Conservation (phyloP, 2,888 invertebrate genomes). For the Drosophila pegasa region DNA sequence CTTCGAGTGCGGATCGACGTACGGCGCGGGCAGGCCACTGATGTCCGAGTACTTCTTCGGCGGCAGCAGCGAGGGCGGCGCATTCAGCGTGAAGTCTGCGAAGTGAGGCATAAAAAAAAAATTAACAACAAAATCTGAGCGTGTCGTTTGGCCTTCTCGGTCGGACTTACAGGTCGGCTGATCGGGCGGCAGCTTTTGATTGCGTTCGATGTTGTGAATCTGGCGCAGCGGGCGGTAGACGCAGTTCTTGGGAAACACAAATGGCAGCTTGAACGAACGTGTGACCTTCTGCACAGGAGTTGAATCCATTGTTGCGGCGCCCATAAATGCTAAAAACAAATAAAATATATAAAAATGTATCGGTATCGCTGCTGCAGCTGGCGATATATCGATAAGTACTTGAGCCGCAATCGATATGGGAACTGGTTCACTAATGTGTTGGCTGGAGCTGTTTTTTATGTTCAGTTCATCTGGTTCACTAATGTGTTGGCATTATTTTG, state of each 20-base stretch:
- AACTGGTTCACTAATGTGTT: not conserved
- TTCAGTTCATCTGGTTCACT: not conserved
- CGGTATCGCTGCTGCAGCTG: conserved; percentile 8
- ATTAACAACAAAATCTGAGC: not conserved
- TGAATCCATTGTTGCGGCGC: conserved; percentile 20
- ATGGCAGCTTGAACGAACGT: conserved; percentile 51
- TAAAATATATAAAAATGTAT: not conserved
- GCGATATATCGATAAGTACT: conserved; percentile 4
- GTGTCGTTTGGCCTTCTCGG: not conserved
- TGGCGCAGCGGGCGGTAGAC: conserved; percentile 66
- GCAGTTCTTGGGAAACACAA: conserved; percentile 59
- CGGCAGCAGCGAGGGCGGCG: conserved; percentile 95
- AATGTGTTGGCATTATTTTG: not conserved
- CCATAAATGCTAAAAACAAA: not conserved
- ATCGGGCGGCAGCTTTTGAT: conserved; percentile 40
- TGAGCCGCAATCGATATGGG: not conserved
- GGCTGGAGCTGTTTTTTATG: too few species aligned
- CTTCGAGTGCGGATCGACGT: conserved; percentile 96
- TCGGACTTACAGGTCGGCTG: conserved; percentile 54
- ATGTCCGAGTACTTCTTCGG: conserved; percentile 97
- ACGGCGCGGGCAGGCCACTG: conserved; percentile 94
- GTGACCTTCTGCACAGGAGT: conserved; percentile 21
- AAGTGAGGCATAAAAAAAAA: conserved; percentile 49
- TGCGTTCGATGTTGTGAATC: conserved; percentile 65
- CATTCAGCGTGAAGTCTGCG: conserved; percentile 94